Percentiles rank a stretch among this genome's conserved stretches.
These are phyloP conservation scores for Xestobium rufovillosum DNA, from an alignment of 2,888 invertebrate genomes.

Conservation along the genomic window DNA sequence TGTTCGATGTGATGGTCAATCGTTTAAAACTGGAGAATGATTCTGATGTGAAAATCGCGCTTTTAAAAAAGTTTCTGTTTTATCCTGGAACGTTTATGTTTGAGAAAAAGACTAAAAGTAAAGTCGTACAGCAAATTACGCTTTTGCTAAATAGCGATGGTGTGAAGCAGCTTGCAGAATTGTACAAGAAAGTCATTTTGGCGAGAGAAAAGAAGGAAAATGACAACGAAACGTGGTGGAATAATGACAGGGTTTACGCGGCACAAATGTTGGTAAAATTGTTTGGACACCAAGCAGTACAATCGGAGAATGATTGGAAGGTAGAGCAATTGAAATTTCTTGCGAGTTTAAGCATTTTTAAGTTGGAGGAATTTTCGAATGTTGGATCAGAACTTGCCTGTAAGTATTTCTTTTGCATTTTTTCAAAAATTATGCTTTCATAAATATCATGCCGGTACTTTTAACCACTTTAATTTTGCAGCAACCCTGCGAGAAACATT, in stretches of 20 bases:
- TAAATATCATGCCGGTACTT: background rate
- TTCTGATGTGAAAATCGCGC: conserved; percentile 48
- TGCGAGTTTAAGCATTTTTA: conserved; percentile 58
- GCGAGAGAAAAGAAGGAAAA: conserved; percentile 49
- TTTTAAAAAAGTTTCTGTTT: conserved; percentile 57
- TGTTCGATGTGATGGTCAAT: conserved; percentile 47
- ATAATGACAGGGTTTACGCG: conserved; percentile 60
- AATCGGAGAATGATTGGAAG: conserved; percentile 57
- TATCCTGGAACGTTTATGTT: conserved; percentile 66
- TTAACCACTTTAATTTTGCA: conserved; percentile 40
- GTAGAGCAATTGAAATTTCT: conserved; percentile 57
- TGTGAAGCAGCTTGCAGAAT: conserved; percentile 54
- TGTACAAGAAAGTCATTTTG: conserved; percentile 55
- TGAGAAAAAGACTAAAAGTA: conserved; percentile 62
- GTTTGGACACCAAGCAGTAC: conserved; percentile 38
- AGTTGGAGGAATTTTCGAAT: conserved; percentile 43
- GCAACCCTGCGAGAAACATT: conserved; percentile 61
- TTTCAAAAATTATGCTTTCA: background rate
- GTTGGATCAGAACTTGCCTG: conserved; percentile 55
- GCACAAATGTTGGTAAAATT: conserved; percentile 49
- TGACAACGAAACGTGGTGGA: conserved; percentile 56
- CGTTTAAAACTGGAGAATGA: conserved; percentile 46
- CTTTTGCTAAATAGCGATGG: conserved; percentile 52
- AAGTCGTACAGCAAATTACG: conserved; percentile 57
- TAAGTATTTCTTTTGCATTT: conserved; percentile 36